Percentiles rank a stretch among this genome's conserved stretches.
phyloP scores from a whole-genome alignment of 1,140 invertebrate genomes.

The Antheraea pernyi region DNA sequence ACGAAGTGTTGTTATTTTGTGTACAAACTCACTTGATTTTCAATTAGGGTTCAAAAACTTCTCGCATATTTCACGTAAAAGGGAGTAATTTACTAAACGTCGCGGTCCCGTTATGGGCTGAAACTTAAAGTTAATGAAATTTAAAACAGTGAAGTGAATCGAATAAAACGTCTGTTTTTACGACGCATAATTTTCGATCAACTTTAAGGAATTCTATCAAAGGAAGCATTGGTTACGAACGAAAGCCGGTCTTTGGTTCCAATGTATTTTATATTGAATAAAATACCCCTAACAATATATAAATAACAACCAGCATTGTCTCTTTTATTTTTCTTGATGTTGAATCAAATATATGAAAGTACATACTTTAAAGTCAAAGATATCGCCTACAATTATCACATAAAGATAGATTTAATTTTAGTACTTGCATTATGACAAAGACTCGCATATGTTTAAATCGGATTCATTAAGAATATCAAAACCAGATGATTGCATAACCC shows the following conservation, averaged over 20 bases:
- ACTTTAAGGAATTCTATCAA: neutral
- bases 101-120: constrained; percentile 30
- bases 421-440: no score
- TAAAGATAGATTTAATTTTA: no score
- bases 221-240: neutral
- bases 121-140: constrained; percentile 38
- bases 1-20: constrained; percentile 25
- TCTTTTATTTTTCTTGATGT: no score
- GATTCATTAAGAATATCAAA: no score
- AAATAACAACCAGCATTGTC: no score
- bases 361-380: no score
- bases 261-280: neutral
- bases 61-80: constrained; percentile 47
- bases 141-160: constrained; percentile 34
- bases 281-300: neutral
- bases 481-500: no score
- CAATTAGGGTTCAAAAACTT: constrained; percentile 59
- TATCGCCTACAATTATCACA: no score
- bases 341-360: no score
- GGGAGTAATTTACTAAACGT: constrained; percentile 37
- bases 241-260: neutral
- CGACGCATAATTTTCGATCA: neutral
- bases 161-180: constrained; percentile 31
- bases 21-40: constrained; percentile 42
- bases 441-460: no score